A percentile compares a stretch with the other conserved stretches of the same genome.
phyloP scores from a whole-genome alignment of 2,113 vertebrate species.

The Anguilla japonica region DNA sequence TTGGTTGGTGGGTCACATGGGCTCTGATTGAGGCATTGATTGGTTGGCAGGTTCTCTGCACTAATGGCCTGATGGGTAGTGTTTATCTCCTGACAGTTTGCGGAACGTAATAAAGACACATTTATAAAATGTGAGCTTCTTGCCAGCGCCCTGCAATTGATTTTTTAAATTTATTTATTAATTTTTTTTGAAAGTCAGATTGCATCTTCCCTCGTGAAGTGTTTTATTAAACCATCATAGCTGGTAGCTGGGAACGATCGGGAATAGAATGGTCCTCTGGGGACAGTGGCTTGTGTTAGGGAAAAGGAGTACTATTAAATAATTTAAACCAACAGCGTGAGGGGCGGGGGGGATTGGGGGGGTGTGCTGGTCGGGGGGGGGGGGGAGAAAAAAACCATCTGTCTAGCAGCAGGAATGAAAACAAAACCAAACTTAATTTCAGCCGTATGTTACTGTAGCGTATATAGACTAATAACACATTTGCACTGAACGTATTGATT shows the following conservation, averaged over 20 bases:
- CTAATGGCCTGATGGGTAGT: neutral
- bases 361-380: conserved; percentile 27
- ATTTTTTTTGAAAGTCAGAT: conserved; percentile 50
- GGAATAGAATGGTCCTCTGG: conserved; percentile 31
- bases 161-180: conserved; percentile 44
- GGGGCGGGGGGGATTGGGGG: conserved; percentile 19
- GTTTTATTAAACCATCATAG: conserved; percentile 66
- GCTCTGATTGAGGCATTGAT: neutral
- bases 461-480: conserved; percentile 57
- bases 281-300: neutral
- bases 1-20: too few relatives aligned
- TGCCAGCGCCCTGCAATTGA: conserved; percentile 60
- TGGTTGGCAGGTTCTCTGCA: neutral
- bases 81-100: conserved; percentile 27
- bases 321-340: conserved; percentile 19
- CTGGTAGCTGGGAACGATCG: conserved; percentile 48
- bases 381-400: too few relatives aligned
- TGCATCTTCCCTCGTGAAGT: conserved; percentile 45
- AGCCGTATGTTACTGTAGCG: conserved; percentile 47
- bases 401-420: conserved; percentile 39
- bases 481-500: conserved; percentile 62
- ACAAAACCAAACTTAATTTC: conserved; percentile 31
- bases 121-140: conserved; percentile 57
- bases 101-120: conserved; percentile 58
- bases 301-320: conserved; percentile 21